A percentile compares a stretch with the other conserved stretches of the same genome.
These are phyloP conservation scores for Sinocyclocheilus rhinocerous DNA, from an alignment of 2,113 vertebrate genomes.

Conservation along the genomic window DNA sequence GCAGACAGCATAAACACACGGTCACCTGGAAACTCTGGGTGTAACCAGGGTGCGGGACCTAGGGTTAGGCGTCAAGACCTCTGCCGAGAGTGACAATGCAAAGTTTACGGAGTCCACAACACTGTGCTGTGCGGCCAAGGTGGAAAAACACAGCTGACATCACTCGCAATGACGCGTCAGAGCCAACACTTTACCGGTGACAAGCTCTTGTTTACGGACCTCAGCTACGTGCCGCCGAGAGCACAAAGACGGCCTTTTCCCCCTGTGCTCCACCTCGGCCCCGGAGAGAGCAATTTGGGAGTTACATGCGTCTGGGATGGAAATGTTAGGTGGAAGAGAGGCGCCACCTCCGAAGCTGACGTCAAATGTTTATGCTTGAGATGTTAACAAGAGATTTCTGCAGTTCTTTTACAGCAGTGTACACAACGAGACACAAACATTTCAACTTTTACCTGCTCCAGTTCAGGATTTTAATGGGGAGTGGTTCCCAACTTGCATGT, in stretches of 20 bases:
- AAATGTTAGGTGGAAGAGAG: slow-evolving; percentile 68
- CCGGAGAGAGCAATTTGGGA: slow-evolving; percentile 41
- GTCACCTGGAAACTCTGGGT: slow-evolving; percentile 57
- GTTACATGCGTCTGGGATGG: slow-evolving; percentile 65
- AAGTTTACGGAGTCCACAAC: slow-evolving; percentile 44
- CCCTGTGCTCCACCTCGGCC: slow-evolving; percentile 60
- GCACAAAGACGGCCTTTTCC: slow-evolving; percentile 71
- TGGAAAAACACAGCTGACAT: slow-evolving; percentile 74
- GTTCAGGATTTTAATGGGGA: slow-evolving; percentile 20
- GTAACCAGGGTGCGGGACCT: slow-evolving; percentile 22
- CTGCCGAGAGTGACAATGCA: slow-evolving; percentile 54
- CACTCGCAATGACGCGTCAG: slow-evolving; percentile 51
- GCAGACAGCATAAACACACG: slow-evolving; percentile 53
- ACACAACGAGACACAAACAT: slow-evolving; percentile 42
- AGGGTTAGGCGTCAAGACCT: slow-evolving; percentile 34
- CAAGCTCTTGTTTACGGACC: slow-evolving; percentile 65
- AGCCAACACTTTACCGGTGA: slow-evolving; percentile 64
- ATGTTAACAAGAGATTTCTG: slow-evolving; percentile 71
- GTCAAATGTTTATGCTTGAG: slow-evolving; percentile 59
- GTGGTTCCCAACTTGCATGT: slow-evolving; percentile 16
- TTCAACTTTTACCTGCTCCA: slow-evolving; percentile 43
- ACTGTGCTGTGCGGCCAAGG: slow-evolving; percentile 24
- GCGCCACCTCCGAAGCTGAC: slow-evolving; percentile 66
- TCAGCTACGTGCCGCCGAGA: slow-evolving; percentile 56
- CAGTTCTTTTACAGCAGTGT: slow-evolving; percentile 48